Evolutionary conservation across 2,797 vertebrate species (phyloP).

Genomic region (Chlorospingus semifuscus): DNA sequence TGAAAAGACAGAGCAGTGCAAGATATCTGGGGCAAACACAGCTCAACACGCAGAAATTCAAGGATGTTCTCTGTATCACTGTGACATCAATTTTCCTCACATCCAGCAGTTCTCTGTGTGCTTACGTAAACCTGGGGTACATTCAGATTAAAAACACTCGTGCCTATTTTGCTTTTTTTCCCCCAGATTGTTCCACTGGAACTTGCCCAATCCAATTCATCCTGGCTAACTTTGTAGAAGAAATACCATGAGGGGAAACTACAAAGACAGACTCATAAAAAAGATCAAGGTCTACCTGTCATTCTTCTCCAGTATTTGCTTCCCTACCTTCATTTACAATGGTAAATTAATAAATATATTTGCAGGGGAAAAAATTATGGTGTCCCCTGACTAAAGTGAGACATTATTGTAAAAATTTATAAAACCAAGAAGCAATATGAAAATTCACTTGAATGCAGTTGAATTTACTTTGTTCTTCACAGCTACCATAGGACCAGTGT

Average conservation of each 20-base stretch:
- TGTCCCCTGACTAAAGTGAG: neutral
- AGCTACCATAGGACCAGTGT: neutral
- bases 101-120: slow-evolving; percentile 9
- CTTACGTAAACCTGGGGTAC: neutral
- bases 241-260: no score
- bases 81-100: neutral
- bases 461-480: neutral
- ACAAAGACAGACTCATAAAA: neutral
- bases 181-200: neutral
- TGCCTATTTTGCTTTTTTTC: neutral
- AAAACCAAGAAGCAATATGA: neutral
- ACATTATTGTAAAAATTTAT: accelerated
- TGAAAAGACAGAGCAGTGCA: neutral
- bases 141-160: slow-evolving; percentile 37
- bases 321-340: neutral
- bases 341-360: neutral
- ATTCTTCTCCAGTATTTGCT: neutral
- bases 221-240: neutral
- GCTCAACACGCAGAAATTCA: slow-evolving; percentile 4
- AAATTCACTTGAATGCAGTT: neutral
- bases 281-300: neutral
- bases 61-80: neutral
- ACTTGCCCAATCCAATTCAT: neutral
- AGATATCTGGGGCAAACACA: neutral
- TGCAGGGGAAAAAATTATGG: neutral